These are phyloP conservation scores for Sphenodon punctatus DNA, from an alignment of 2,797 vertebrate genomes.

Conservation along the genomic window DNA sequence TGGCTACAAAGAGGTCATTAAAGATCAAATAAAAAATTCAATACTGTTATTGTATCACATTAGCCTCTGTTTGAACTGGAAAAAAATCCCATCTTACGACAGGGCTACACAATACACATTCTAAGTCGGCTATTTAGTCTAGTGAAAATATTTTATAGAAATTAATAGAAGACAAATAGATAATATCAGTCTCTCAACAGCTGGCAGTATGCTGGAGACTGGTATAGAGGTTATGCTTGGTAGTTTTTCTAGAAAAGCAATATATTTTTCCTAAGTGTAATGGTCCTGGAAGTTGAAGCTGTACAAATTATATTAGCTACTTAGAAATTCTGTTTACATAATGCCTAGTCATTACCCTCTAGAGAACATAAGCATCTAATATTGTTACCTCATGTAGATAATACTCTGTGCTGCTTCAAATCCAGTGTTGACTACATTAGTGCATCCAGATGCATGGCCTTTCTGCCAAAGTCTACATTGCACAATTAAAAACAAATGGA, in stretches of 20 bases:
- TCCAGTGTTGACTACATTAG: background rate
- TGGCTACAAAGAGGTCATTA: background rate
- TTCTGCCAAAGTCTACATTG: too few species aligned
- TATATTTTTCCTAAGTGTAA: background rate
- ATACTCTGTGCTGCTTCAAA: background rate
- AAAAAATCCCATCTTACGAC: background rate
- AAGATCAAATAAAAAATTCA: conserved; percentile 9
- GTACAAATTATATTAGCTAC: background rate
- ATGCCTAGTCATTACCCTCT: background rate
- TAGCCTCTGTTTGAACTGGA: background rate
- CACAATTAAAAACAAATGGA: too few species aligned
- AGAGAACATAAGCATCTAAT: background rate
- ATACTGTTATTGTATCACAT: background rate
- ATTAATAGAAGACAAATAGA: background rate
- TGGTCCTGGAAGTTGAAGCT: background rate
- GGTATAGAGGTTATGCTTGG: background rate
- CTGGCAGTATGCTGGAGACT: background rate
- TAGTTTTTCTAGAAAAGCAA: background rate
- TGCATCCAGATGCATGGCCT: too few species aligned
- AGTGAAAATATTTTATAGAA: background rate
- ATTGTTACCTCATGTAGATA: background rate
- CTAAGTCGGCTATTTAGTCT: background rate
- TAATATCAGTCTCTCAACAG: background rate
- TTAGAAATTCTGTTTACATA: conserved; percentile 9
- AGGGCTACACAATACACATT: background rate